Evolutionary conservation across 2,113 vertebrate species (phyloP), one percentile per base, ranked within the genome.

Genomic region (Sturnira hondurensis): DNA sequence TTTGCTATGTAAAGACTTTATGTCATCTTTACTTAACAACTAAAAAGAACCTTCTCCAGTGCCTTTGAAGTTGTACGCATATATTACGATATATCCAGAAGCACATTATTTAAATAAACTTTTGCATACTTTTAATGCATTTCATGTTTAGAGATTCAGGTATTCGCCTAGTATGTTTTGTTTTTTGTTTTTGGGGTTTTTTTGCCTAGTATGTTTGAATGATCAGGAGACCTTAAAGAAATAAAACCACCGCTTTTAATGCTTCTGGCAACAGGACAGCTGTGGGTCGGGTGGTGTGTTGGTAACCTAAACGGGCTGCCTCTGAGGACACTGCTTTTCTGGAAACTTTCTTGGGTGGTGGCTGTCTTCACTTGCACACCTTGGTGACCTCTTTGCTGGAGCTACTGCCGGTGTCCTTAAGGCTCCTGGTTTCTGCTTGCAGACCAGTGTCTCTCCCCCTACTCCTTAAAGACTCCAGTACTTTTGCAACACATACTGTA

Each of bases 251-350:
- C 9, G 33, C 19, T 7, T 52, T 11, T 12, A 78, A 81, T 78
- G 67, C 47, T 41, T 81, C 58, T 52, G 81, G 88, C 7, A 0
- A 61, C 22, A 47, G 33, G 36, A 58, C 82, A 63, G 71, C 41
- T 20, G 4, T 41, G 67, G 86, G 88, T 93, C 38, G 0, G 89
- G 1, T 68, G 70, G 71, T 73, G 22, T 19, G 31, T 84, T 31
- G 41, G 97, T 95, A 93, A 84, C 82, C 26, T 28, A 91, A 50
- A 85, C 31, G 7, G 54, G 71, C 77, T 54, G 76, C 76, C 74
- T 74, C 76, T 63, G 82, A 82, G 91, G 82, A 86, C 43, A 9
- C 50, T 8, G 87, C 58, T 87, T 47, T 82, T 81, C 94, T 58
- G 86, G 43, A 38, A 36, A 76, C 45, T 61, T 61, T 50, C 70